Evolutionary conservation across 2,888 invertebrate species (phyloP), one percentile per base, ranked within the genome.

Genomic region (Asteroscopus sphinx): DNA sequence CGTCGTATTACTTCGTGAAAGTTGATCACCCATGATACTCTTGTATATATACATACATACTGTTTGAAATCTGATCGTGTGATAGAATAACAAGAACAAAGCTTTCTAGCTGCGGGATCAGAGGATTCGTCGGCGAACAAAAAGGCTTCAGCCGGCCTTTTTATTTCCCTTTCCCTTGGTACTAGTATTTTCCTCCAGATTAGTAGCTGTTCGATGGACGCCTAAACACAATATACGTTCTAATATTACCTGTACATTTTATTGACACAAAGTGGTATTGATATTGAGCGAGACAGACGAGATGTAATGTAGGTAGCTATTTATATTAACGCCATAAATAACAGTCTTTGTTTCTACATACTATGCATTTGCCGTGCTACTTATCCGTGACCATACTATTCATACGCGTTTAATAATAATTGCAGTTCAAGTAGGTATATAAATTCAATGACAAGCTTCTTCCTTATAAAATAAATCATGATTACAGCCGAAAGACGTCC

Each of bases 51-150:
- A n/a, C n/a, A 51, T 42, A 55, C 53, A 49, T 62, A 64, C 44
- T 53, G 64, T 76, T 74, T 71, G 77, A 68, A 73, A 74, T 42
- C 28, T 55, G 69, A 78, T 72, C 59, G 66, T 70, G 56, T 70
- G 61, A 68, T 68, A 61, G 49, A 64, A 74, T 62, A 69, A 70
- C 59, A 51, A 58, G 65, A 68, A 70, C 54, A 73, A 73, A 63
- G 69, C 61, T 68, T 68, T 63, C 46, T 58, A 63, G 57, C 63
- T 64, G 53, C 26, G 60, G 59, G 73, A 70, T 74, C 68, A 71
- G 58, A 58, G 55, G 62, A 65, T 70, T 66, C 51, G 25, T 44
- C 28, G 35, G 33, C 25, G 16, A 46, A 54, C 36, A 52, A 67
- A 68, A 68, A 68, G 63, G 68, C 53, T 77, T 68, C 61, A 32